Evolutionary conservation across 2,888 invertebrate genomes (phyloP).

Genomic region (Athetis lepigone): DNA sequence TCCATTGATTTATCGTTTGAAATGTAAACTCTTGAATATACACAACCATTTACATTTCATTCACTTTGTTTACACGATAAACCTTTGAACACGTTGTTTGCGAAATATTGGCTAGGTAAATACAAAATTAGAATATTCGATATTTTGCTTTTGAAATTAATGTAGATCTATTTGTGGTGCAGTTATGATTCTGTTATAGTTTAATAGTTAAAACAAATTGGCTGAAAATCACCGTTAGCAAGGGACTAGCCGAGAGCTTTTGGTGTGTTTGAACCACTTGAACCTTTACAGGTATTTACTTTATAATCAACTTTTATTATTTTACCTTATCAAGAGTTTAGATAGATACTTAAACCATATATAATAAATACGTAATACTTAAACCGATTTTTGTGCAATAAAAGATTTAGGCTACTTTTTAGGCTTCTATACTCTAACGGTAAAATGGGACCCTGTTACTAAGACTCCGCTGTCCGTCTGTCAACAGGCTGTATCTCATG

Average conservation of each 20-base stretch:
- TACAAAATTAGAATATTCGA: constrained; percentile 25
- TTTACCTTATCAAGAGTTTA: too few species aligned
- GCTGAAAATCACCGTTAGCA: neutral
- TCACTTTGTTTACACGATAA: constrained; percentile 9
- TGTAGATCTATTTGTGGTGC: neutral
- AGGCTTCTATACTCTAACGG: too few species aligned
- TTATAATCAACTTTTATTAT: too few species aligned
- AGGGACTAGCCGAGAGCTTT: neutral
- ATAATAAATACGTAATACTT: too few species aligned
- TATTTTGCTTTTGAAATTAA: constrained; percentile 22
- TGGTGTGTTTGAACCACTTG: too few species aligned
- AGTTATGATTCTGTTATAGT: constrained; percentile 5
- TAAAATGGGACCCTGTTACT: too few species aligned
- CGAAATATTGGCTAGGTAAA: constrained; percentile 29
- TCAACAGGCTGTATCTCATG: too few species aligned
- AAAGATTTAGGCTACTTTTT: too few species aligned
- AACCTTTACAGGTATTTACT: too few species aligned
- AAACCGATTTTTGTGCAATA: too few species aligned
- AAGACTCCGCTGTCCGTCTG: too few species aligned
- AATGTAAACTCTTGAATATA: constrained; percentile 1
- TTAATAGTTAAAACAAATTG: constrained; percentile 16
- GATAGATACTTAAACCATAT: too few species aligned
- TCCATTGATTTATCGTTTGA: constrained; percentile 2
- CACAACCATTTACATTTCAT: constrained; percentile 7
- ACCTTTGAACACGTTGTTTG: constrained; percentile 28